Base-by-base conservation (phyloP, 2,797 vertebrate species). In the Macropus fuliginosus region DNA sequence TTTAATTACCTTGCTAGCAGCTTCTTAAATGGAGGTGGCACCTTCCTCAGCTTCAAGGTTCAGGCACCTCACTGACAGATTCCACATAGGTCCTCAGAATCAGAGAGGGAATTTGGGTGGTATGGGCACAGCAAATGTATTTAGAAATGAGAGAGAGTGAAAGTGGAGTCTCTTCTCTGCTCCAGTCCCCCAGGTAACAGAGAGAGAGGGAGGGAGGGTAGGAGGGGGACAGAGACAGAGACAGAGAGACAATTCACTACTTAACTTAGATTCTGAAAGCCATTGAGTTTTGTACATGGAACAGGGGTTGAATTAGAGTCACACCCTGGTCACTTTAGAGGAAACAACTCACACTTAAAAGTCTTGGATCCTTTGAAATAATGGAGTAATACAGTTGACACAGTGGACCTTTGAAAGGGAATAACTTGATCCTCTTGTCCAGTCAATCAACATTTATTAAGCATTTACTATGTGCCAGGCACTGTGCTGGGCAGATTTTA, bases 1-100 rank as follows among this genome's bases (percentile, higher is more conserved):
- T 97, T 97, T 97, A 98, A 98, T 98, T 97, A 97, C 95, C 96
- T 96, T 94, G 94, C 96, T 96, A 92, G 56, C 96, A 97, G 95
- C 94, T 97, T 97, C 94, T 95, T 93, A 89, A 98, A 97, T 91
- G 94, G 91, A 95, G 94, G 95, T 92, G 95, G 92, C 97, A 89
- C 13, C 92, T 95, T 94, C 95, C 91, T 95, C 97, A 90, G 97
- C 97, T 96, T 98, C 91, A 96, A 93, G 91, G 55, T 13, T 21
- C 59, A 89, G 55, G 92, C 90, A 54, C 56, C 57, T 93, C 52
- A 29, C 34, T 92, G 93, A 91, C 27, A 12, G n/a, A 55, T 54
- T 91, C 94, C 92, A 96, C 92, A 31, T 12, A 54, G 93, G 1
- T 0, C 16, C 66, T 91, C 90, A 50, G 66, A 56, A 95, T 92